phyloP scores from a whole-genome alignment of 2,888 invertebrate genomes.

The Nudaria mundana region DNA sequence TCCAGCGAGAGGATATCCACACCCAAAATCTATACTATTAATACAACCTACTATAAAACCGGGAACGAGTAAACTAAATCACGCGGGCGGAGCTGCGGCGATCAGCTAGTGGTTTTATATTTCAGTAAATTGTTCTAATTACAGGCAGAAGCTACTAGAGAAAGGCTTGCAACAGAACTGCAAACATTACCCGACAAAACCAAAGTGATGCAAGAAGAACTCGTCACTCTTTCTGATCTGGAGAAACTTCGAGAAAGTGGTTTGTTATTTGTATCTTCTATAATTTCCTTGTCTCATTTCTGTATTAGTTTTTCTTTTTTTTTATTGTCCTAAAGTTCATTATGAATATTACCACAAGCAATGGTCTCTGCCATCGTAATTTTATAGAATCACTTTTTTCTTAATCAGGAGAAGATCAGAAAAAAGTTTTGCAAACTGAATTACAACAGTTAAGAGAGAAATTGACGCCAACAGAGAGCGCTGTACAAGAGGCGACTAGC shows the following conservation, averaged over 20 bases:
- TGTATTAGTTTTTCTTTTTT: no score
- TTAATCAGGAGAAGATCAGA: slow-evolving; percentile 70
- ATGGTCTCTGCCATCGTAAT: no score
- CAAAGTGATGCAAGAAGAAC: slow-evolving; percentile 83
- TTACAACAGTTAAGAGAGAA: slow-evolving; percentile 71
- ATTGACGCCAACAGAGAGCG: slow-evolving; percentile 68
- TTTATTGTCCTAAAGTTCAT: no score
- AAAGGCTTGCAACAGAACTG: slow-evolving; percentile 78
- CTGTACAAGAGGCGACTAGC: slow-evolving; percentile 70
- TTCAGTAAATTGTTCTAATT: neutral
- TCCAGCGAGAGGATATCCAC: no score
- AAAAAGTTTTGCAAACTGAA: slow-evolving; percentile 74
- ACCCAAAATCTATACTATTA: no score
- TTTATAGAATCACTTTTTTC: neutral
- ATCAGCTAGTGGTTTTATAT: no score
- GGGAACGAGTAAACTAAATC: no score
- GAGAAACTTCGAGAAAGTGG: slow-evolving; percentile 74
- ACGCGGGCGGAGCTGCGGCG: no score
- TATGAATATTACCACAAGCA: no score
- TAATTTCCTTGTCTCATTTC: no score
- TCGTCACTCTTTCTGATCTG: slow-evolving; percentile 82
- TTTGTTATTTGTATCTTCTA: slow-evolving; percentile 37
- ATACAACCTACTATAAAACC: no score
- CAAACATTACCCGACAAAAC: slow-evolving; percentile 86
- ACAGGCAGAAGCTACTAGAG: slow-evolving; percentile 70